Base-by-base conservation (phyloP, 2,797 vertebrate species). In the Calcarius lapponicus region DNA sequence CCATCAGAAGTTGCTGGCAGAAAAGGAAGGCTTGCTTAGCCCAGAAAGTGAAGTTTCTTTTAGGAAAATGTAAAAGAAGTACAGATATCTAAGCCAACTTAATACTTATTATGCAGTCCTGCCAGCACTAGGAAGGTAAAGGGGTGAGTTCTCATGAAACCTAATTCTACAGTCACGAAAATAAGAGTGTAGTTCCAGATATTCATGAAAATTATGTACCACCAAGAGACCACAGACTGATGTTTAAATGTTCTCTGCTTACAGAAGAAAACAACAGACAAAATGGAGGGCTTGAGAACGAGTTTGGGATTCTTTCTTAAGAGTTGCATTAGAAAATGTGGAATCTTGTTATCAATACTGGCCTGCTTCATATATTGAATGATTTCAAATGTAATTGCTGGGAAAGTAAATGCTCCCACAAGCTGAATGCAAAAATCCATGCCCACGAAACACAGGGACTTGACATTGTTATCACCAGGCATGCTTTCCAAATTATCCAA, bases 401-500 rank as follows among this genome's bases (percentile, higher is more conserved):
- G 40, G 61, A 51, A 95, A 75, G 88, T 81, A 92, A 96, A 95
- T 64, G 80, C 93, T 95, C 62, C 86, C 88, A 76, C 57, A 14
- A 80, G 85, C 40, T 47, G 85, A 94, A 94, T 71, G 74, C 38
- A 80, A 86, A 90, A 83, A 91, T 93, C 95, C 93, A 75, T 87
- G 94, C 67, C 25, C n/a, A 91, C 3, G 19, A 86, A 94, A 93
- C 88, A 65, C 1, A 62, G 84, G 48, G 24, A 81, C 86, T 67
- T 90, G 78, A 88, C 86, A 65, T 53, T 61, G 84, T 84, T 93
- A 95, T 72, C 87, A 58, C 81, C 69, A 66, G 78, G 90, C 91
- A 71, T 62, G 93, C 95, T 97, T 96, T 93, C 74, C 75, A 93
- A 93, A 96, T 97, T 93, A 96, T 94, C 93, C 11, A 94, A 97